Conservation (phyloP, 2,113 vertebrate species). For the Percopsis transmontana region DNA sequence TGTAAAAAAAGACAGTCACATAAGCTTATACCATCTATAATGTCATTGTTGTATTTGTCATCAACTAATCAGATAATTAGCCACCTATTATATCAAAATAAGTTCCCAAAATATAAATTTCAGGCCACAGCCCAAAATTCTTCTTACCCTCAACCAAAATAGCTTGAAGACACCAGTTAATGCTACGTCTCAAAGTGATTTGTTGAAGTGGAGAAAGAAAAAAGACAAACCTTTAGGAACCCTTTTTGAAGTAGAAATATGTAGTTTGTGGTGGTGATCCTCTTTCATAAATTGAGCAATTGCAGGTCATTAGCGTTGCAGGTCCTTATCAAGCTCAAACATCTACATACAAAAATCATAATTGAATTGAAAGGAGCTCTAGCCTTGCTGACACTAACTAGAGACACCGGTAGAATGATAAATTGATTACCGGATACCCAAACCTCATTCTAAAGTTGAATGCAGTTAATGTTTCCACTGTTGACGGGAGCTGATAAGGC, state of each 20-base stretch:
- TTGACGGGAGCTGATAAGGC: slow-evolving; percentile 8
- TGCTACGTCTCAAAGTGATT: slow-evolving; percentile 27
- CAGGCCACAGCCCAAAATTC: slow-evolving; percentile 8
- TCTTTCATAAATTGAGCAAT: slow-evolving; percentile 26
- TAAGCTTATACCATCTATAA: slow-evolving; percentile 64
- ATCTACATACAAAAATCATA: no score
- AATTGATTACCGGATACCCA: background rate
- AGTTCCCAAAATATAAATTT: slow-evolving; percentile 48
- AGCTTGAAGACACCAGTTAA: slow-evolving; percentile 45
- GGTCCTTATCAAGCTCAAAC: background rate
- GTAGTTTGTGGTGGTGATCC: slow-evolving; percentile 25
- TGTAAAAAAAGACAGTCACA: slow-evolving; percentile 65
- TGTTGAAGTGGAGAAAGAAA: background rate
- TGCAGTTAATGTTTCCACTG: background rate
- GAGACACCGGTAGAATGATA: no score
- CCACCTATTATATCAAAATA: slow-evolving; percentile 58
- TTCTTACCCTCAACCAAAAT: slow-evolving; percentile 45
- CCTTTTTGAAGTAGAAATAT: slow-evolving; percentile 5
- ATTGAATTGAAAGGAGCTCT: no score
- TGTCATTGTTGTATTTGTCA: slow-evolving; percentile 36
- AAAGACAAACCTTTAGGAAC: slow-evolving; percentile 6
- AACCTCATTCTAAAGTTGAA: background rate
- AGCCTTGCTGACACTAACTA: no score
- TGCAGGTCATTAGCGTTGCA: slow-evolving; percentile 27
- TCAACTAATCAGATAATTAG: slow-evolving; percentile 46